Percentiles rank a stretch among this genome's conserved stretches.
Conservation (phyloP, 92 coral and sea anemone species). For the Zoanthus solanderi region DNA sequence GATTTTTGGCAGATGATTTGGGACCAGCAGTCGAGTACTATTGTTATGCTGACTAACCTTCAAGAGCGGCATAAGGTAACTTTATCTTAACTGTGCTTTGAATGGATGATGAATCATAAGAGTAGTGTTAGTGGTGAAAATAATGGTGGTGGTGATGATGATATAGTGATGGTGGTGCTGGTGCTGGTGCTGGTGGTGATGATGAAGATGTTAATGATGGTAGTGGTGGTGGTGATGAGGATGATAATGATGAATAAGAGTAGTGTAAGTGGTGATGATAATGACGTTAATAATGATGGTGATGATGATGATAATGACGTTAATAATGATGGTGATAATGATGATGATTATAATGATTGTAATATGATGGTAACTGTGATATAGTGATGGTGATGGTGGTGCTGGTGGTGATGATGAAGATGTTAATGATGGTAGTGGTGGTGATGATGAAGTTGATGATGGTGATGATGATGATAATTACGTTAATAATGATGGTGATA, state of each 20-base stretch:
- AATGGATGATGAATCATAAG: background rate
- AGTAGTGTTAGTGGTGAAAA: background rate
- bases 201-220: background rate
- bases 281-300: background rate
- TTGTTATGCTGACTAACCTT: conserved; percentile 94
- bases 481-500: too few species aligned
- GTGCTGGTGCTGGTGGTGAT: background rate
- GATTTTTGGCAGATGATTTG: conserved; percentile 99
- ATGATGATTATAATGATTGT: too few species aligned
- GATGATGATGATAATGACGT: too few species aligned
- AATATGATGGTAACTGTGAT: too few species aligned
- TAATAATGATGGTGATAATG: too few species aligned
- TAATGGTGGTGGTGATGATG: background rate
- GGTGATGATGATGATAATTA: too few species aligned
- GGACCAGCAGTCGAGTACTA: conserved; percentile 90
- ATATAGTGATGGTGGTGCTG: background rate
- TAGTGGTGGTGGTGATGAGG: background rate
- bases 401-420: background rate
- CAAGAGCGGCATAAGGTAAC: conserved; percentile 97
- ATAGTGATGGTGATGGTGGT: background rate
- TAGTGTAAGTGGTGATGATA: background rate
- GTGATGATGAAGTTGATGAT: background rate
- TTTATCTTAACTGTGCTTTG: background rate
- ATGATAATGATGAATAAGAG: background rate
- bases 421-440: background rate